Evolutionary conservation across 2,797 vertebrate species (phyloP), one percentile per base, ranked within the genome.

Genomic region (Scleropages formosus): DNA sequence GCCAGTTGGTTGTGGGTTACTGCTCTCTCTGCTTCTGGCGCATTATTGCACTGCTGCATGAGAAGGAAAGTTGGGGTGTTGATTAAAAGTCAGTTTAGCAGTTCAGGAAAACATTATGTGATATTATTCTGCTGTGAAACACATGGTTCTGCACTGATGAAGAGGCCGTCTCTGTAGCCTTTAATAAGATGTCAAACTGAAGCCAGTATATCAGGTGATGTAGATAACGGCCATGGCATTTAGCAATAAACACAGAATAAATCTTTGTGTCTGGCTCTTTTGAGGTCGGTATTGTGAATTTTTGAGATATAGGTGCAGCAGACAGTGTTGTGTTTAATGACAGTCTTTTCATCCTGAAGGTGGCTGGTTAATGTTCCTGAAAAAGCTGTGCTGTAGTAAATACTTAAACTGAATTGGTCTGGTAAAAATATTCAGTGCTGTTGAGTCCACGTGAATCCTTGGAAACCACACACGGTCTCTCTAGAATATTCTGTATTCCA

Each of bases 71-170:
- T 63, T 16, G 65, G 64, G 65, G 68, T 75, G 62, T 67, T 60
- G 56, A 66, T 76, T 70, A 47, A 61, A 64, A 66, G 47, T 73
- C 46, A 59, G 20, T 22, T 62, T 39, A 22, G 39, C 4, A 16
- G n/a, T 71, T 69, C 67, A 76, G 72, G 56, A 58, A 56, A 69
- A 75, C 26, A 18, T 73, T 24, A 59, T 24, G 53, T 75, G 51
- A 27, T 68, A 26, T 72, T 72, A 59, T 72, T 53, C 6, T 53
- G 53, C 20, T 22, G 10, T 46, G 46, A 24, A 53, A 69, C 69
- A 9, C 51, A 22, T 53, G 47, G 26, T 9, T 12, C n/a, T 24
- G 67, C 20, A 49, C 9, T 6, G 31, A 39, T 39, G 24, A 26
- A 20, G 65, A 53, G 67, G 20, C 31, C 18, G 64, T 39, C 13